Evolutionary conservation across 2,888 invertebrate genomes (phyloP).

Genomic region (Hyalella azteca): DNA sequence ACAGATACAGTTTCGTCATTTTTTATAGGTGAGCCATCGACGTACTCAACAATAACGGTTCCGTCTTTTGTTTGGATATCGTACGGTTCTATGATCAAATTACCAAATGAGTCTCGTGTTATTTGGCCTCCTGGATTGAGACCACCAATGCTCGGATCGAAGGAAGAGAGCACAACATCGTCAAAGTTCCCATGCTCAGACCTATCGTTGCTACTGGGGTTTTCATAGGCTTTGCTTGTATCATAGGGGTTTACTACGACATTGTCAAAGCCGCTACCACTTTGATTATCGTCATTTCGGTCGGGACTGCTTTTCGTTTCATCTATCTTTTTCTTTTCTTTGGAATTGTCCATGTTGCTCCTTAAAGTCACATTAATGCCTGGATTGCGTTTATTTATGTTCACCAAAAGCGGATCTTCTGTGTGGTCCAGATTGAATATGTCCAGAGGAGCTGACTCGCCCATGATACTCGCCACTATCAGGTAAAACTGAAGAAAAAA

Average conservation of each 20-base stretch:
- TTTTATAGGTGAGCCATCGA: background rate
- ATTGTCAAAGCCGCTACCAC: slow-evolving; percentile 6
- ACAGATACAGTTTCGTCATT: slow-evolving; percentile 14
- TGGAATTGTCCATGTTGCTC: background rate
- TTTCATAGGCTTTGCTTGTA: background rate
- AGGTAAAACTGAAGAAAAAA: slow-evolving; percentile 31
- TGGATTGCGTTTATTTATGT: background rate
- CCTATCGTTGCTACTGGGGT: background rate
- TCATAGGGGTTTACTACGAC: slow-evolving; percentile 4
- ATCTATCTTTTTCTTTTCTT: background rate
- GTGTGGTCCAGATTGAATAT: slow-evolving; percentile 11
- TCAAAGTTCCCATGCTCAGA: background rate
- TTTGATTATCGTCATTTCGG: background rate
- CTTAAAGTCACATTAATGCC: background rate
- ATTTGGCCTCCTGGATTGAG: background rate
- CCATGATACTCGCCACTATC: slow-evolving; percentile 38
- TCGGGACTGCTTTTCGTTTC: background rate
- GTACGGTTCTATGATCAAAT: background rate
- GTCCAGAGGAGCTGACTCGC: slow-evolving; percentile 15
- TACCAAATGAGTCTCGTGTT: background rate
- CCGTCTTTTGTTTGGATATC: background rate
- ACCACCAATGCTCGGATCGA: background rate
- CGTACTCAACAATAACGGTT: background rate
- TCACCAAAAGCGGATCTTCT: background rate
- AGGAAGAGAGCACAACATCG: background rate